These are phyloP conservation scores for Sebastes melanostomus DNA, from an alignment of 2,797 vertebrate species.

Conservation along the genomic window DNA sequence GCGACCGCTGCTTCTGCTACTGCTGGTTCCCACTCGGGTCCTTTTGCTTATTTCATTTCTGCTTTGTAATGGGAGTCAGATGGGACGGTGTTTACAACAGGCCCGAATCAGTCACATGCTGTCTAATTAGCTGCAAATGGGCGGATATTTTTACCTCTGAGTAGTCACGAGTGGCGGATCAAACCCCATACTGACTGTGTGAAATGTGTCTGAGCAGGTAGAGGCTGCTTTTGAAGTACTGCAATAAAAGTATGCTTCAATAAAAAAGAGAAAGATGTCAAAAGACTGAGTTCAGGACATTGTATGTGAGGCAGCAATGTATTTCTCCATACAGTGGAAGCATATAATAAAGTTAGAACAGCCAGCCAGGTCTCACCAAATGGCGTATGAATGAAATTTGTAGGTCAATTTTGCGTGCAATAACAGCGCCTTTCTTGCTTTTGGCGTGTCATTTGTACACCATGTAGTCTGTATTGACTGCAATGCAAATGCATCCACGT, in stretches of 20 bases:
- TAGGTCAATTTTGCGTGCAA: too few relatives aligned
- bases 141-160: slow-evolving; percentile 75
- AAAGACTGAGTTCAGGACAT: neutral
- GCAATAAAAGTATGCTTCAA: neutral
- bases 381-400: too few relatives aligned
- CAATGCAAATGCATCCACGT: too few relatives aligned
- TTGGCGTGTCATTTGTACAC: too few relatives aligned
- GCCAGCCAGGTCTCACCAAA: too few relatives aligned
- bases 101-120: slow-evolving; percentile 74
- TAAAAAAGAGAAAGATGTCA: neutral
- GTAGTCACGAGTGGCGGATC: slow-evolving; percentile 74
- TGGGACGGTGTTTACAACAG: slow-evolving; percentile 88
- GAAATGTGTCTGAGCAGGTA: slow-evolving; percentile 67
- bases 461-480: too few relatives aligned
- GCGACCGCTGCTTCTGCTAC: slow-evolving; percentile 80
- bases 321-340: neutral
- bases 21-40: slow-evolving; percentile 66
- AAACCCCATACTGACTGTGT: slow-evolving; percentile 75
- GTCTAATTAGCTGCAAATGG: slow-evolving; percentile 89
- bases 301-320: neutral
- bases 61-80: slow-evolving; percentile 93
- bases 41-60: slow-evolving; percentile 88
- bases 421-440: too few relatives aligned
- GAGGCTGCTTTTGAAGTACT: neutral
- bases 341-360: neutral